phyloP scores from a whole-genome alignment of 2,113 vertebrate species.

The Daubentonia madagascariensis region DNA sequence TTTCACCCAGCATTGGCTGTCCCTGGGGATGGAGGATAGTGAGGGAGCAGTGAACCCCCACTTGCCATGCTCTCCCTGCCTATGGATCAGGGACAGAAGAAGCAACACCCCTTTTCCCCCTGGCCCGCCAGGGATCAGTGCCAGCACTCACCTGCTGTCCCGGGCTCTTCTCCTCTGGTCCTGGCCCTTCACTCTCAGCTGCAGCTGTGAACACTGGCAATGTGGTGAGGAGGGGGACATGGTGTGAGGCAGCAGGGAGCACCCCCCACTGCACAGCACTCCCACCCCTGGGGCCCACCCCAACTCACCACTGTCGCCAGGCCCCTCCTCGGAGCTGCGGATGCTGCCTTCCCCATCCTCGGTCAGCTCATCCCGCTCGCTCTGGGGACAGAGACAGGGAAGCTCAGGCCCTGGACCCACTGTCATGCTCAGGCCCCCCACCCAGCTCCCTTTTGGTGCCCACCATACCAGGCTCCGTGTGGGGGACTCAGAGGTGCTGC shows the following conservation, averaged over 20 bases:
- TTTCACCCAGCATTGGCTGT: background rate
- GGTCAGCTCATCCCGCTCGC: constrained; percentile 83
- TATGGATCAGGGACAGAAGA: background rate
- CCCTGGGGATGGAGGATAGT: background rate
- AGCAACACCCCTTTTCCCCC: background rate
- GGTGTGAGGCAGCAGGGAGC: background rate
- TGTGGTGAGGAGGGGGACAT: background rate
- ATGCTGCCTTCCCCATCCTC: constrained; percentile 87
- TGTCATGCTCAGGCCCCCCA: background rate
- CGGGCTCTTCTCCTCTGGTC: constrained; percentile 74
- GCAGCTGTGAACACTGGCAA: constrained; percentile 58
- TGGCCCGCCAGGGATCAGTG: background rate
- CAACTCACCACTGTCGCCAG: constrained; percentile 69
- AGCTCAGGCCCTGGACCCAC: background rate
- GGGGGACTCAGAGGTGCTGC: constrained; percentile 93
- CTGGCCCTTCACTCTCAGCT: constrained; percentile 32
- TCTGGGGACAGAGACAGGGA: constrained; percentile 50
- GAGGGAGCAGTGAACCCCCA: background rate
- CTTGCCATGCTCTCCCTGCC: background rate
- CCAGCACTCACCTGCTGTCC: constrained; percentile 73
- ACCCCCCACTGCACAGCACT: background rate
- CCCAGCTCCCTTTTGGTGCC: background rate
- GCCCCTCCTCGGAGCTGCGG: constrained; percentile 84
- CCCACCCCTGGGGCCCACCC: constrained; percentile 9
- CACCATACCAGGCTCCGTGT: constrained; percentile 89